A percentile compares a stretch with the other conserved stretches of the same genome.
Conservation (phyloP, 2,113 vertebrate species). For the Myotis brandtii region DNA sequence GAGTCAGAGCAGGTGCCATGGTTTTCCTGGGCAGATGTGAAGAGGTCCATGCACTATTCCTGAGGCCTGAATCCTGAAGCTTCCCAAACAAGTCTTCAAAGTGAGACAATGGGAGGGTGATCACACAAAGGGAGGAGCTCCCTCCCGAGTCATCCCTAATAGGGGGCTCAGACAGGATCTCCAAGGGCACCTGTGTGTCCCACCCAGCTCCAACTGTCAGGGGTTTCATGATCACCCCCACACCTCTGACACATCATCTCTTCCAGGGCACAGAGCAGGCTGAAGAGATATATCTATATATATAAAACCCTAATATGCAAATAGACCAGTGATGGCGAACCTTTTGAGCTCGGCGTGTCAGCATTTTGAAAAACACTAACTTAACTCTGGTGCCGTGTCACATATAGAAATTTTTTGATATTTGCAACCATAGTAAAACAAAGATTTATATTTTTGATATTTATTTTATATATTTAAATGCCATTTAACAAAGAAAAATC, state of each 20-base stretch:
- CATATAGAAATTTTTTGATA: too few relatives aligned
- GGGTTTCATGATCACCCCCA: background rate
- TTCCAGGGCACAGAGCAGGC: background rate
- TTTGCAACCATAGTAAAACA: too few relatives aligned
- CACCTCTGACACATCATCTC: background rate
- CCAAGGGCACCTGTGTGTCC: background rate
- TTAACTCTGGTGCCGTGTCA: too few relatives aligned
- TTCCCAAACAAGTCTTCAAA: background rate
- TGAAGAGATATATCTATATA: background rate
- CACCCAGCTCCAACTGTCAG: background rate
- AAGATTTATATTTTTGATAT: too few relatives aligned
- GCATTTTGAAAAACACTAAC: too few relatives aligned
- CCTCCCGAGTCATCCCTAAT: background rate
- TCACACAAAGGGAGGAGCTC: background rate
- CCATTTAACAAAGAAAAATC: too few relatives aligned
- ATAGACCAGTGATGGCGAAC: too few relatives aligned
- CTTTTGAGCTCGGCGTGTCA: too few relatives aligned
- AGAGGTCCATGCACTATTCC: background rate
- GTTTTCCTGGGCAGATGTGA: background rate
- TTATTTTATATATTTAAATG: too few relatives aligned
- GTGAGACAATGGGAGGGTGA: background rate
- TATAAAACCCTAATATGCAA: background rate
- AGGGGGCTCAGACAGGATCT: too few relatives aligned
- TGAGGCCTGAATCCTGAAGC: background rate
- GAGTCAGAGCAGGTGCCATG: background rate